Evolutionary conservation across 1,140 invertebrate species (phyloP).

Genomic region (Heliconius melpomene): DNA sequence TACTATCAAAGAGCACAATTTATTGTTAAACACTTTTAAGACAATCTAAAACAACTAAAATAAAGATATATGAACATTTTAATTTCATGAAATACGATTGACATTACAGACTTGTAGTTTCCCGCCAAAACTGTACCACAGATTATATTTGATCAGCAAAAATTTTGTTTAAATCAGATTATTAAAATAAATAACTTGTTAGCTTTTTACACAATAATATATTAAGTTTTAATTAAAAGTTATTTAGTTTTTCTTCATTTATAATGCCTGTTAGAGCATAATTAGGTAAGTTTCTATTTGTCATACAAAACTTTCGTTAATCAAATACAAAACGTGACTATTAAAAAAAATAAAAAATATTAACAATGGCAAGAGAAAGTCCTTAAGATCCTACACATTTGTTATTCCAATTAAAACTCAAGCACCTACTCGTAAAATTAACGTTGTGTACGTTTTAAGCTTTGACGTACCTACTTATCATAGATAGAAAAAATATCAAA

Average conservation of each 20-base stretch:
- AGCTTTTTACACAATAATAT: background rate
- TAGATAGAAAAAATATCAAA: background rate
- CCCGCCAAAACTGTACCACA: background rate
- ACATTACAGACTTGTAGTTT: background rate
- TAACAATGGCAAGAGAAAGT: slow-evolving; percentile 57
- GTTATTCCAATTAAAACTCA: slow-evolving; percentile 51
- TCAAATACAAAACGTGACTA: slow-evolving; percentile 44
- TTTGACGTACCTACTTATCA: background rate
- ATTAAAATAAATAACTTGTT: background rate
- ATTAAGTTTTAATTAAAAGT: background rate
- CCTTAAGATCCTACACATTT: slow-evolving; percentile 47
- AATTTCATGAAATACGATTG: background rate
- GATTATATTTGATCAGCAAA: background rate
- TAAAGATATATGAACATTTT: background rate
- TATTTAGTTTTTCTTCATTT: background rate
- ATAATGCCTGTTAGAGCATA: background rate
- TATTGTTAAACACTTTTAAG: background rate
- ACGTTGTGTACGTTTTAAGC: background rate
- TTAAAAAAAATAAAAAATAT: slow-evolving; percentile 45
- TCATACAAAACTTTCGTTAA: slow-evolving; percentile 36
- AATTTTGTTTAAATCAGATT: background rate
- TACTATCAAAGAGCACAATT: background rate
- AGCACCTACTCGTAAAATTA: slow-evolving; percentile 39
- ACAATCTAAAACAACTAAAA: background rate
- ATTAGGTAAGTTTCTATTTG: background rate